Conservation (phyloP, 1,140 invertebrate genomes). For the Eumeta japonica region DNA sequence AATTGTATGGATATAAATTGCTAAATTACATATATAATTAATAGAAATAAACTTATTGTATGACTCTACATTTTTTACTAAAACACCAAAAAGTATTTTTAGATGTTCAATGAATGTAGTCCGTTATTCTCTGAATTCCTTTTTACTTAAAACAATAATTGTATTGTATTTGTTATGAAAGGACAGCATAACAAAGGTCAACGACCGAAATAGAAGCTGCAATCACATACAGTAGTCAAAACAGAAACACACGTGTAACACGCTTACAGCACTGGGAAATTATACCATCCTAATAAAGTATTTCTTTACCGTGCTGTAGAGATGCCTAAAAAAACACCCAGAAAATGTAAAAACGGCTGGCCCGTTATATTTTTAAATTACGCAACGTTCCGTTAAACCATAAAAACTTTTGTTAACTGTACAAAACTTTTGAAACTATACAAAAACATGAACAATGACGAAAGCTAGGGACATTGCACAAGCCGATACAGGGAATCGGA, state of each 20-base stretch:
- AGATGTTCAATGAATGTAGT: too few species aligned
- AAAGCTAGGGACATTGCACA: conserved; percentile 35
- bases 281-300: too few species aligned
- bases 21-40: too few species aligned
- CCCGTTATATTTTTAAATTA: conserved; percentile 50
- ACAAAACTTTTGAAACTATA: conserved; percentile 21
- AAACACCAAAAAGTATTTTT: too few species aligned
- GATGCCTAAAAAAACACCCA: conserved; percentile 30
- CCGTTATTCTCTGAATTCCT: too few species aligned
- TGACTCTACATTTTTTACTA: too few species aligned
- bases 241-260: conserved; percentile 25
- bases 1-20: too few species aligned
- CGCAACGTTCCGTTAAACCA: conserved; percentile 38
- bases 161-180: too few species aligned
- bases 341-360: conserved; percentile 21
- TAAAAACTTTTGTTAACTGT: conserved; percentile 28
- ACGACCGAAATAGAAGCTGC: conserved; percentile 11
- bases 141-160: too few species aligned
- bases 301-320: too few species aligned
- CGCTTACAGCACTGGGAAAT: too few species aligned
- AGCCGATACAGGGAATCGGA: conserved; percentile 30
- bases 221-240: conserved; percentile 21
- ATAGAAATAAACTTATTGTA: too few species aligned
- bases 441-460: conserved; percentile 11
- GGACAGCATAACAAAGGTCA: conserved; percentile 1